These are phyloP conservation scores for Microtus oregoni DNA, from an alignment of 2,113 vertebrate species.

Conservation along the genomic window DNA sequence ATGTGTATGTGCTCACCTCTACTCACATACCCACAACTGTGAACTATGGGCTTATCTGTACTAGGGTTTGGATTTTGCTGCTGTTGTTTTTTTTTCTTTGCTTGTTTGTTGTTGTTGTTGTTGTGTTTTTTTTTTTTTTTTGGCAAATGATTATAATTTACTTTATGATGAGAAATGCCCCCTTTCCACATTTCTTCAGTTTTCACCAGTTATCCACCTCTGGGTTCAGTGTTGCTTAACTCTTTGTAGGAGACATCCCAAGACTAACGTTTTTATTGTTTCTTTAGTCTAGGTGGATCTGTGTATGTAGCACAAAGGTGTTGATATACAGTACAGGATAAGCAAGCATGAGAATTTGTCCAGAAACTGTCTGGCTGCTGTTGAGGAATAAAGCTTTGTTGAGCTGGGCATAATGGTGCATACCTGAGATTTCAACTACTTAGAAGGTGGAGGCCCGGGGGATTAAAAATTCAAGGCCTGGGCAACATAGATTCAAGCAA, in stretches of 20 bases:
- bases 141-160: not conserved
- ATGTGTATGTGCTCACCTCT: accelerated
- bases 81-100: not conserved
- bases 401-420: too few relatives aligned
- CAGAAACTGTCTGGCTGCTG: not conserved
- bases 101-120: not conserved
- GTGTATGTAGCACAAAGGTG: not conserved
- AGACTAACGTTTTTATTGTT: not conserved
- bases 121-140: too few relatives aligned
- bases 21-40: not conserved
- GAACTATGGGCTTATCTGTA: not conserved
- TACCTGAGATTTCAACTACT: not conserved
- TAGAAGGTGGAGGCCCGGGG: not conserved
- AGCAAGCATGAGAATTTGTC: not conserved
- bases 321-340: not conserved
- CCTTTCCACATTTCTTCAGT: constrained; percentile 4
- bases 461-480: not conserved
- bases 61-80: not conserved
- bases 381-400: constrained; percentile 2
- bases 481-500: not conserved
- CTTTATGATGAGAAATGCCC: not conserved
- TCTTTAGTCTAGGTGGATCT: not conserved
- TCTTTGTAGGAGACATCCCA: not conserved
- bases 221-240: not conserved
- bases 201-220: not conserved